A percentile compares a stretch with the other conserved stretches of the same genome.
These are phyloP conservation scores for Caenorhabditis latens DNA, from an alignment of 1,140 invertebrate species.

Conservation along the genomic window DNA sequence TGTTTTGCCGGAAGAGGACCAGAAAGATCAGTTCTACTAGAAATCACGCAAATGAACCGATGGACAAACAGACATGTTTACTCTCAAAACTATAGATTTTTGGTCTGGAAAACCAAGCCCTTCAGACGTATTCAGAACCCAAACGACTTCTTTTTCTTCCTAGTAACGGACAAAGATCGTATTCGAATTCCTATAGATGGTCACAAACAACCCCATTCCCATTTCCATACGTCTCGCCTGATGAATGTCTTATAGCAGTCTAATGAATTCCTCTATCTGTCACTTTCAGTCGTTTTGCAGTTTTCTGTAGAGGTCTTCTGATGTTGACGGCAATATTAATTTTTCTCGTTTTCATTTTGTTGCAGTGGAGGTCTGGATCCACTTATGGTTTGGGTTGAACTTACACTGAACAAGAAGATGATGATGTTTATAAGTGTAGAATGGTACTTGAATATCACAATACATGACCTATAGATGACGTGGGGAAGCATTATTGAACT, in stretches of 20 bases:
- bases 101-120: conserved; percentile 2
- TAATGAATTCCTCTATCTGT: background rate
- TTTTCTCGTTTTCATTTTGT: background rate
- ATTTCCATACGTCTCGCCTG: background rate
- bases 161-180: conserved; percentile 44
- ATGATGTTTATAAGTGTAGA: background rate
- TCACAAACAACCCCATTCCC: conserved; percentile 27
- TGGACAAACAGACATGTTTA: conserved; percentile 1
- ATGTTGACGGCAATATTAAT: background rate
- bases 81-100: conserved; percentile 13
- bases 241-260: conserved; percentile 15
- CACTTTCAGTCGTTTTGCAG: conserved; percentile 16
- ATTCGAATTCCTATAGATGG: conserved; percentile 1
- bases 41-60: background rate
- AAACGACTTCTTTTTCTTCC: background rate
- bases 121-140: conserved; percentile 11
- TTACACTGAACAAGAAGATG: background rate
- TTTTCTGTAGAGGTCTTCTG: background rate
- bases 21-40: background rate
- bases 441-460: background rate
- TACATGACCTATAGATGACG: conserved; percentile 22
- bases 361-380: background rate
- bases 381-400: conserved; percentile 4
- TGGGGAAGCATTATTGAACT: background rate
- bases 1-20: background rate